Percentiles rank a stretch among this genome's conserved stretches.
Evolutionary conservation across 2,797 vertebrate species (phyloP).

Genomic region (Danio choprae): DNA sequence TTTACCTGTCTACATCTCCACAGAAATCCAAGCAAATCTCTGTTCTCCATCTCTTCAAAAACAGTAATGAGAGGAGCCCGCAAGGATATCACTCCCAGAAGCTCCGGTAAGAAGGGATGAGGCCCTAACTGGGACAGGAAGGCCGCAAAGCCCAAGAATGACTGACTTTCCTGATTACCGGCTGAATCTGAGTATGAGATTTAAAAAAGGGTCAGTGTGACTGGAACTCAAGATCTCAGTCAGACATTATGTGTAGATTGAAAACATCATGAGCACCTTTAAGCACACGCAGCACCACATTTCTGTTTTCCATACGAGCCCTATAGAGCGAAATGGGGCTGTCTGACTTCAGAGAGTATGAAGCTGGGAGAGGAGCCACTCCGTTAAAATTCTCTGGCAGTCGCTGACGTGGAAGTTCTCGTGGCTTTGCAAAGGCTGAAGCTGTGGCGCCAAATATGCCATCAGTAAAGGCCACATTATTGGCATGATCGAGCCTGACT

Average conservation of each 20-base stretch:
- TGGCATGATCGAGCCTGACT: slow-evolving; percentile 32
- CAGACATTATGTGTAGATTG: neutral
- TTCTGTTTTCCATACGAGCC: slow-evolving; percentile 82
- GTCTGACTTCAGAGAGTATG: slow-evolving; percentile 74
- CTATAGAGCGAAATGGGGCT: slow-evolving; percentile 74
- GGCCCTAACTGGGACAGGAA: slow-evolving; percentile 86
- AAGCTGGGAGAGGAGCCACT: slow-evolving; percentile 70
- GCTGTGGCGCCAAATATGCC: slow-evolving; percentile 21
- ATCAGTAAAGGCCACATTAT: slow-evolving; percentile 29
- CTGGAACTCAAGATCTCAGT: neutral
- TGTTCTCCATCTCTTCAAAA: slow-evolving; percentile 85
- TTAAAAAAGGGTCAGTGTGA: neutral
- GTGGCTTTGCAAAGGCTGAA: slow-evolving; percentile 10
- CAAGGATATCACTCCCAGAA: slow-evolving; percentile 88
- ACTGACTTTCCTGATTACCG: slow-evolving; percentile 77
- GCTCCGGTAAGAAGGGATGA: slow-evolving; percentile 86
- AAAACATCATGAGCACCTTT: slow-evolving; percentile 69
- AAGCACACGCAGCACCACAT: slow-evolving; percentile 80
- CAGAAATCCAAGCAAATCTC: slow-evolving; percentile 87
- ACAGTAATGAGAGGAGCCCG: slow-evolving; percentile 86
- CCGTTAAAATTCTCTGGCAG: slow-evolving; percentile 80
- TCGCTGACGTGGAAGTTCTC: slow-evolving; percentile 77
- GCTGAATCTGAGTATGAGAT: slow-evolving; percentile 72
- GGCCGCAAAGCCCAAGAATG: slow-evolving; percentile 88
- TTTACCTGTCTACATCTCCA: slow-evolving; percentile 85